A percentile compares a stretch with the other conserved stretches of the same genome.
Evolutionary conservation across 2,888 invertebrate species (phyloP).

Genomic region (Neria commutata): DNA sequence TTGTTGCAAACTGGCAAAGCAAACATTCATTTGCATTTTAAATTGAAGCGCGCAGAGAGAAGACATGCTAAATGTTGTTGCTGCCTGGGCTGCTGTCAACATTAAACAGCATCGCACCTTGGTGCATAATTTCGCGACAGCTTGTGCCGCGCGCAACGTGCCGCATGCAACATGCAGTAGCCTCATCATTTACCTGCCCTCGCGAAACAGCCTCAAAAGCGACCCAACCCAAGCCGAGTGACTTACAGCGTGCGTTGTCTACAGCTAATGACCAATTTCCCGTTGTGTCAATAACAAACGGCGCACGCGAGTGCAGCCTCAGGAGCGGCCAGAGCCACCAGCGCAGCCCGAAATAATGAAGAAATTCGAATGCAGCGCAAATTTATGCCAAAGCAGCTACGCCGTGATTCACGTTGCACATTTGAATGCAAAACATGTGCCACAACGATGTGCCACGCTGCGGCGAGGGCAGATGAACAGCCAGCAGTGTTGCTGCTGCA

Average conservation of each 20-base stretch:
- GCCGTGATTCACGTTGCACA: conserved; percentile 1
- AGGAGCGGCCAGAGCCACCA: conserved; percentile 16
- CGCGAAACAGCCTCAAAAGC: background rate
- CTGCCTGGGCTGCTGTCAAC: background rate
- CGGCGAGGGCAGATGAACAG: no score
- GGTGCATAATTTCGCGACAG: no score
- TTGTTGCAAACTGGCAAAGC: no score
- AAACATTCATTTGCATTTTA: conserved; percentile 22
- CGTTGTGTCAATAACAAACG: conserved; percentile 24
- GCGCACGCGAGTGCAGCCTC: background rate
- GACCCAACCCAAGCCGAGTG: background rate
- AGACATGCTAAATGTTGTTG: background rate
- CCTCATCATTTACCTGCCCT: background rate
- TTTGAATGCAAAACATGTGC: conserved; percentile 5
- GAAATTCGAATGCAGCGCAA: conserved; percentile 39
- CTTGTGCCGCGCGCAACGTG: conserved; percentile 2
- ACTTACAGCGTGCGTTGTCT: conserved; percentile 16
- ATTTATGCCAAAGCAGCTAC: conserved; percentile 32
- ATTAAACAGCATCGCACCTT: conserved; percentile 1
- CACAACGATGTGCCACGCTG: background rate
- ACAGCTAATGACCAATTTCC: conserved; percentile 28
- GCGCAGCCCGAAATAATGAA: conserved; percentile 31
- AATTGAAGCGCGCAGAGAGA: conserved; percentile 5
- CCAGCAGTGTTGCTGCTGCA: no score
- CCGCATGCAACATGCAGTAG: conserved; percentile 4